Conservation (phyloP, 2,888 invertebrate species). For the Athalia rosae region DNA sequence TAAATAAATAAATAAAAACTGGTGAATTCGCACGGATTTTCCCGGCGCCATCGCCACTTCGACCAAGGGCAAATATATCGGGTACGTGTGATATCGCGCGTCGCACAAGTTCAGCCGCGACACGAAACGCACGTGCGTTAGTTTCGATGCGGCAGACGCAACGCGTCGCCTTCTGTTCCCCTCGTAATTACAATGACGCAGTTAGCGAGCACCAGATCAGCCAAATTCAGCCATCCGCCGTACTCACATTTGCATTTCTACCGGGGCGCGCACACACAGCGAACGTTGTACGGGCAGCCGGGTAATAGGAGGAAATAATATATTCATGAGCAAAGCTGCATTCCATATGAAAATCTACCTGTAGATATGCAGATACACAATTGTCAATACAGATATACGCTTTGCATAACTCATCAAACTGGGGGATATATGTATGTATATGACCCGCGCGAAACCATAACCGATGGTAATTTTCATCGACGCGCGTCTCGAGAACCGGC, state of each 20-base stretch:
- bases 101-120: not conserved
- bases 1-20: too few species aligned
- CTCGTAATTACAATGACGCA: slow-evolving; percentile 39
- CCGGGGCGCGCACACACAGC: not conserved
- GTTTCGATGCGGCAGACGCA: not conserved
- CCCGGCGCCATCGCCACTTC: not conserved
- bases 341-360: slow-evolving; percentile 32
- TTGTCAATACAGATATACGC: slow-evolving; percentile 29
- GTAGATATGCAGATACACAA: slow-evolving; percentile 33
- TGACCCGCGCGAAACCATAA: not conserved
- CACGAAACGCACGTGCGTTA: slow-evolving; percentile 32
- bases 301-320: slow-evolving; percentile 37
- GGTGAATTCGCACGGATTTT: not conserved
- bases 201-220: slow-evolving; percentile 3
- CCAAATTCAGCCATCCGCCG: slow-evolving; percentile 37
- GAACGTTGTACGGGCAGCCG: not conserved
- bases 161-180: not conserved
- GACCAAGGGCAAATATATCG: not conserved
- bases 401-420: slow-evolving; percentile 36
- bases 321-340: slow-evolving; percentile 41
- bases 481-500: not conserved
- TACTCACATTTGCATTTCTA: slow-evolving; percentile 36
- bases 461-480: not conserved
- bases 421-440: too few species aligned
- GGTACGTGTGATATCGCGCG: not conserved